Conservation (phyloP, 2,113 vertebrate genomes). For the Motacilla alba region DNA sequence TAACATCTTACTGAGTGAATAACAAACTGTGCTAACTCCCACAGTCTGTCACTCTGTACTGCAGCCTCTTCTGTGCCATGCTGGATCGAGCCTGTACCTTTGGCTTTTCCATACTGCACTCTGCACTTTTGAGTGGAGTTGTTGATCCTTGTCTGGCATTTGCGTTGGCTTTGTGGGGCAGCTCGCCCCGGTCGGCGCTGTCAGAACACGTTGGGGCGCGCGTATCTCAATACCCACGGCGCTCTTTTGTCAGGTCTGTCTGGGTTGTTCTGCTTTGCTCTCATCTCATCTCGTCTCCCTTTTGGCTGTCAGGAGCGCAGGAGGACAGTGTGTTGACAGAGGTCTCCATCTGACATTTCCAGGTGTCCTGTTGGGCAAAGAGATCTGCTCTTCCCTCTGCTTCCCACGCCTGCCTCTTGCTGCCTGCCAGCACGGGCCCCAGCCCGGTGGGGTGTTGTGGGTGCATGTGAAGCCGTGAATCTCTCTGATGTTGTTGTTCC, state of each 20-base stretch:
- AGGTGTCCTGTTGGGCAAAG: neutral
- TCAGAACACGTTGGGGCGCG: fast-evolving
- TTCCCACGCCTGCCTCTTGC: neutral
- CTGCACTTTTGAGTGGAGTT: neutral
- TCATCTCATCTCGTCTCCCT: neutral
- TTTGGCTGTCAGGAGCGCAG: neutral
- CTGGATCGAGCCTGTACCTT: neutral
- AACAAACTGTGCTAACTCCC: neutral
- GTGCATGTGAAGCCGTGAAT: fast-evolving
- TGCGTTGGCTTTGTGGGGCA: neutral
- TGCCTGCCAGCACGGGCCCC: neutral
- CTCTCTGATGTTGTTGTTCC: neutral
- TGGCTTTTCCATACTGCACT: neutral
- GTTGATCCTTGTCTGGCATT: neutral
- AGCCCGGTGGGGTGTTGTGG: too few species aligned
- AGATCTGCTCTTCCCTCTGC: neutral
- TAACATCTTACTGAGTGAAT: neutral
- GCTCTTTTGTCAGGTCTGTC: neutral
- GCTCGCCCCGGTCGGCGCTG: fast-evolving
- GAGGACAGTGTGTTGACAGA: neutral
- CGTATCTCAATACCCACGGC: fast-evolving
- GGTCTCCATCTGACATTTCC: neutral
- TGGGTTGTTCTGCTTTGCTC: neutral
- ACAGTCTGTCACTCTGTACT: neutral
- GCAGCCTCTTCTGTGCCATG: neutral